These are phyloP conservation scores for Smittia sp. DNA, from an alignment of 2,888 invertebrate genomes.

Conservation along the genomic window DNA sequence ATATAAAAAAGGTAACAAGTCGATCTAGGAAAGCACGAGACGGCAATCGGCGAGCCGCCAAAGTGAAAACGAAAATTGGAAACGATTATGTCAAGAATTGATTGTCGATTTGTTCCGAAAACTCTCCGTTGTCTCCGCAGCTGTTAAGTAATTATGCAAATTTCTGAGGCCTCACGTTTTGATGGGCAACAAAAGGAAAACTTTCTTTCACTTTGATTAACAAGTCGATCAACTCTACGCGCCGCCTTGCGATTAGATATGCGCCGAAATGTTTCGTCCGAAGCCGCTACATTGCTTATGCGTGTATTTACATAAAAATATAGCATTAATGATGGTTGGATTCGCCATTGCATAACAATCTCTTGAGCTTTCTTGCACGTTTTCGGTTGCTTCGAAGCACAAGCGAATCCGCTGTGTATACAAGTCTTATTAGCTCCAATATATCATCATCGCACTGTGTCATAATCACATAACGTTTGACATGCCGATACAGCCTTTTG, in stretches of 20 bases:
- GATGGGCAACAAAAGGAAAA: not conserved
- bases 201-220: slow-evolving; percentile 17
- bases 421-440: not conserved
- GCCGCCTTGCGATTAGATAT: not conserved
- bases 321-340: not conserved
- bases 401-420: not conserved
- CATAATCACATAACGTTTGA: not conserved
- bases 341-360: not conserved
- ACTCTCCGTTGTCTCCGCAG: not conserved
- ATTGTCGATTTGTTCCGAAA: slow-evolving; percentile 21
- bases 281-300: too few species aligned
- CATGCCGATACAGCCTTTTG: not conserved
- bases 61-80: not conserved
- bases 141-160: slow-evolving; percentile 39
- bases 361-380: not conserved
- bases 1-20: slow-evolving; percentile 18
- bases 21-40: not conserved
- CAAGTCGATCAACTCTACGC: not conserved
- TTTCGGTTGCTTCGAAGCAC: not conserved
- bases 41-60: not conserved
- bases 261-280: not conserved
- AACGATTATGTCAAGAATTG: not conserved
- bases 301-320: slow-evolving; percentile 7
- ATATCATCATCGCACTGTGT: not conserved
- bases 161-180: not conserved